Percentiles rank a stretch among this genome's conserved stretches.
These are phyloP conservation scores for Saguinus imperator DNA, from an alignment of 2,113 vertebrate species.

Conservation along the genomic window DNA sequence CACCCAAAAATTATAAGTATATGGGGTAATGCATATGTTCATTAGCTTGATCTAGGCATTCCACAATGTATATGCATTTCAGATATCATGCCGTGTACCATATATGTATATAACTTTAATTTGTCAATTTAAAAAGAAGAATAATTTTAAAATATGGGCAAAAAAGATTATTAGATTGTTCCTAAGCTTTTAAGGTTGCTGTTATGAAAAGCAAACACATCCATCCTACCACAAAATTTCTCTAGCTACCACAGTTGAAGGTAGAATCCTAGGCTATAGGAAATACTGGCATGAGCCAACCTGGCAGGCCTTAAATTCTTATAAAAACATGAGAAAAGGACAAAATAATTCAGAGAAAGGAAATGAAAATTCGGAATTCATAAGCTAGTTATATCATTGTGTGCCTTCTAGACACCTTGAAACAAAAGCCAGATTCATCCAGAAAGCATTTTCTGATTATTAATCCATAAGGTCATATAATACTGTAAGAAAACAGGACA, in stretches of 20 bases:
- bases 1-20: not conserved
- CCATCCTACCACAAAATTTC: not conserved
- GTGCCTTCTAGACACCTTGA: not conserved
- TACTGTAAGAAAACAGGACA: not conserved
- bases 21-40: not conserved
- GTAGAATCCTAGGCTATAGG: not conserved
- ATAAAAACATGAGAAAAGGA: slow-evolving; percentile 16
- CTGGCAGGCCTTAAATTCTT: not conserved
- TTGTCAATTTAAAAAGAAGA: not conserved
- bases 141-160: not conserved
- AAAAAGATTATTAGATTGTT: slow-evolving; percentile 27
- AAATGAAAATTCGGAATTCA: slow-evolving; percentile 34
- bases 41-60: not conserved
- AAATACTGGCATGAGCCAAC: not conserved
- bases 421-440: not conserved
- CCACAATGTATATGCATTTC: not conserved
- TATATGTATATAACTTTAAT: not conserved
- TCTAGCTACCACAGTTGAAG: not conserved
- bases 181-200: not conserved
- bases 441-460: slow-evolving; percentile 49
- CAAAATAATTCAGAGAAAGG: slow-evolving; percentile 26
- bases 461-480: slow-evolving; percentile 32
- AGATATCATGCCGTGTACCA: not conserved
- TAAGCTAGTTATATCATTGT: slow-evolving; percentile 18
- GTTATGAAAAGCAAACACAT: slow-evolving; percentile 35